These are phyloP conservation scores for Intellagama lesueurii DNA, from an alignment of 2,797 vertebrate species.

Conservation along the genomic window DNA sequence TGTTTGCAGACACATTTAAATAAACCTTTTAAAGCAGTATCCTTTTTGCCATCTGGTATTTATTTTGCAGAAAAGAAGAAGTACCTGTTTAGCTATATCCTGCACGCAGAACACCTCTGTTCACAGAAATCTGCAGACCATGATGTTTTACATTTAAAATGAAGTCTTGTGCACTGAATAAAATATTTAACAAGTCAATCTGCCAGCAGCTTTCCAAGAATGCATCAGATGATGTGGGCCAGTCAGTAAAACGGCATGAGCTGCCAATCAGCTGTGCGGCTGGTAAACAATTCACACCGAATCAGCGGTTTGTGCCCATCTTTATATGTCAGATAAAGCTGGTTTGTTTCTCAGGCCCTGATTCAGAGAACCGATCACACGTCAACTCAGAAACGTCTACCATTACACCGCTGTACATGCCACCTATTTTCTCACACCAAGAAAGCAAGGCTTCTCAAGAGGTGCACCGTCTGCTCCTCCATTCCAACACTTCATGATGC, in stretches of 20 bases:
- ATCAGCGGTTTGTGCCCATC: too few relatives aligned
- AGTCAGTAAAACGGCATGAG: too few relatives aligned
- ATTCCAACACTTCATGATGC: neutral
- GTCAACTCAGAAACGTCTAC: neutral
- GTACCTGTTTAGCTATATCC: too few relatives aligned
- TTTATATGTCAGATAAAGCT: too few relatives aligned
- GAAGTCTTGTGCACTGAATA: too few relatives aligned
- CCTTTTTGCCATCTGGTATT: neutral
- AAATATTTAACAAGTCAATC: too few relatives aligned
- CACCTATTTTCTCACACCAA: neutral
- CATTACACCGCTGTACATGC: neutral
- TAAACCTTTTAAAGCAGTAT: constrained; percentile 65
- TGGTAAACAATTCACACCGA: too few relatives aligned
- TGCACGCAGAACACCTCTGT: neutral
- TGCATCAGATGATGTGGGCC: too few relatives aligned
- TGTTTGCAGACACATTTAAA: constrained; percentile 70
- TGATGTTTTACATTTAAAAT: neutral
- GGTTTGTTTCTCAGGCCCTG: too few relatives aligned
- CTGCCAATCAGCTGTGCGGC: too few relatives aligned
- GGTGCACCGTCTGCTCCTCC: neutral
- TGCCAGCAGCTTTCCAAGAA: too few relatives aligned
- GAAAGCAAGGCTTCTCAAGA: neutral
- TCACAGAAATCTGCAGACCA: neutral
- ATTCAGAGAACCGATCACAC: neutral
- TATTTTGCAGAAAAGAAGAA: neutral